A percentile compares a stretch with the other conserved stretches of the same genome.
Conservation (phyloP, 1,140 invertebrate genomes). For the Pentalonia nigronervosa region DNA sequence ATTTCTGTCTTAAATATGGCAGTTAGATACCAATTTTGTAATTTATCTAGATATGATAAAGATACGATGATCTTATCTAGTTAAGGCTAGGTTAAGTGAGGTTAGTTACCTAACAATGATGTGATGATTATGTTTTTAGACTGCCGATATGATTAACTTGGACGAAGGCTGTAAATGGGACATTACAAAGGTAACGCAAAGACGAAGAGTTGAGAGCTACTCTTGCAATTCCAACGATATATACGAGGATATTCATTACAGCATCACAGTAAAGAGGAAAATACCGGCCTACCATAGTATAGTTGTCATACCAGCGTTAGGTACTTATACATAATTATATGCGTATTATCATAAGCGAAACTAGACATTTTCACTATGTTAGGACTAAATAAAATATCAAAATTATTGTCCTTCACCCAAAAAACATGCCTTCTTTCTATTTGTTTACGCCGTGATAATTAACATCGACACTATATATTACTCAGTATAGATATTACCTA, state of each 20-base stretch:
- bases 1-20: too few species aligned
- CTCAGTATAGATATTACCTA: neutral
- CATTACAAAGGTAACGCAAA: conserved; percentile 64
- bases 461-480: neutral
- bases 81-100: too few species aligned
- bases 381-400: neutral
- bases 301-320: conserved; percentile 70
- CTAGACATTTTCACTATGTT: neutral
- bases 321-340: conserved; percentile 62
- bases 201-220: conserved; percentile 65
- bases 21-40: too few species aligned
- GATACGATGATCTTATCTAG: too few species aligned
- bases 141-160: conserved; percentile 44
- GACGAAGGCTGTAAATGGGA: conserved; percentile 70
- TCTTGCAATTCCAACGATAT: conserved; percentile 67
- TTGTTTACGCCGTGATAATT: too few species aligned
- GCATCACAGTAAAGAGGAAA: conserved; percentile 67
- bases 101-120: neutral
- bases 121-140: neutral
- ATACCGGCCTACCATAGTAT: conserved; percentile 71
- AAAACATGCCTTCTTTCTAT: neutral
- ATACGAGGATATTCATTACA: conserved; percentile 68
- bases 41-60: too few species aligned
- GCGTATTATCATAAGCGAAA: neutral
- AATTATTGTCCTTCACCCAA: neutral